Percentiles rank a stretch among this genome's conserved stretches.
Conservation (phyloP, 2,888 invertebrate genomes). For the Smittia aterrima region DNA sequence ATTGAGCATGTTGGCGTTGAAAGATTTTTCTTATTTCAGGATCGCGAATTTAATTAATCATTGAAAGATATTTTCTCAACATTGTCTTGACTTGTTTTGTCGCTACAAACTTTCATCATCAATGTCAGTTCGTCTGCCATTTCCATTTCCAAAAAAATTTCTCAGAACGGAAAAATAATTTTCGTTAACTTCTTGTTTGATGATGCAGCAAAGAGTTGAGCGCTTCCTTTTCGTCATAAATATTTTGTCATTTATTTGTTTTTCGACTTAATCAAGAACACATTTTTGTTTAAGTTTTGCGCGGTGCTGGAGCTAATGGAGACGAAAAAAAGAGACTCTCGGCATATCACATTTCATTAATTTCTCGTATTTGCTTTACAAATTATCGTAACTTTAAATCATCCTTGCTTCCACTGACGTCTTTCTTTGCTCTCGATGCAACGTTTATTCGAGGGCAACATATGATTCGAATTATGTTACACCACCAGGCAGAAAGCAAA, state of each 20-base stretch:
- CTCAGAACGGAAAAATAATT: neutral
- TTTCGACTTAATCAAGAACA: slow-evolving; percentile 33
- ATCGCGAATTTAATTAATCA: neutral
- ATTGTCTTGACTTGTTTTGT: too few species aligned
- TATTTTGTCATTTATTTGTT: slow-evolving; percentile 25
- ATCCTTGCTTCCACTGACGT: slow-evolving; percentile 26
- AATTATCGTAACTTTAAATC: slow-evolving; percentile 40
- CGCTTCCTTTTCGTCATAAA: neutral
- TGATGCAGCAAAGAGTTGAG: slow-evolving; percentile 13
- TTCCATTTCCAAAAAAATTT: neutral
- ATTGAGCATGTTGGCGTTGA: neutral
- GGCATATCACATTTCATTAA: slow-evolving; percentile 37
- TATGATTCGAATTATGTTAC: slow-evolving; percentile 39
- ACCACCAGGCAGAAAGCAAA: neutral
- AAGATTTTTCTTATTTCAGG: neutral
- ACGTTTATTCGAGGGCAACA: slow-evolving; percentile 5
- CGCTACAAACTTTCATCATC: too few species aligned
- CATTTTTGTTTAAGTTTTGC: slow-evolving; percentile 3
- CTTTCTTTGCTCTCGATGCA: too few species aligned
- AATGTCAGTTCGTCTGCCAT: too few species aligned
- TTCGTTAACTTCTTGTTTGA: neutral
- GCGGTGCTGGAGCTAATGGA: neutral
- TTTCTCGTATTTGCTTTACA: slow-evolving; percentile 39
- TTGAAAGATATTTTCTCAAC: neutral
- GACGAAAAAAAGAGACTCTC: neutral